Evolutionary conservation across 2,797 vertebrate genomes (phyloP).

Genomic region (Echiichthys vipera): DNA sequence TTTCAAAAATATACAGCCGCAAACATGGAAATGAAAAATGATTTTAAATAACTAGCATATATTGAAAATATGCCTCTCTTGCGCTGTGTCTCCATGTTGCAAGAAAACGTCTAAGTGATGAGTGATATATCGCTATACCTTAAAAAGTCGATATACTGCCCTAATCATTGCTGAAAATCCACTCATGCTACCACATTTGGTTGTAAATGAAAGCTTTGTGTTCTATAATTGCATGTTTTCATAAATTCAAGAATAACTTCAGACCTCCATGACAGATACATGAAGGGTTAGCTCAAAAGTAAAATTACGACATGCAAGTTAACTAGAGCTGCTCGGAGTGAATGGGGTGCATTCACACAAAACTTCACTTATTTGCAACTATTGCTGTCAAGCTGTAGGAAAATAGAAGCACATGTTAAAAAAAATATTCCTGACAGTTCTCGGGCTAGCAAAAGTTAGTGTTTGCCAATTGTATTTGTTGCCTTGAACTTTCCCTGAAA

Average conservation of each 20-base stretch:
- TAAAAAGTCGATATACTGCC: no score
- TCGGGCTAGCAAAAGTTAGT: neutral
- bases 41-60: no score
- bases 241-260: neutral
- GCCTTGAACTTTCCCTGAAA: constrained; percentile 6
- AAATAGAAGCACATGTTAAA: neutral
- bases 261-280: neutral
- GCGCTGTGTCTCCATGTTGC: no score
- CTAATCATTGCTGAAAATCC: neutral
- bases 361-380: constrained; percentile 10
- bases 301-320: constrained; percentile 12
- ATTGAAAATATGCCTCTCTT: no score
- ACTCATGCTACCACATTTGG: neutral
- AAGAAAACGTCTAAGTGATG: no score
- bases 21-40: no score
- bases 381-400: neutral
- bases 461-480: neutral
- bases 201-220: neutral
- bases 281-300: neutral
- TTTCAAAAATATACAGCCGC: no score
- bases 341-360: constrained; percentile 7
- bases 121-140: no score
- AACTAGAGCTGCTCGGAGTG: constrained; percentile 10
- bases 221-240: neutral
- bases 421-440: neutral